Evolutionary conservation across 2,113 vertebrate genomes (phyloP).

Genomic region (Bucco capensis): DNA sequence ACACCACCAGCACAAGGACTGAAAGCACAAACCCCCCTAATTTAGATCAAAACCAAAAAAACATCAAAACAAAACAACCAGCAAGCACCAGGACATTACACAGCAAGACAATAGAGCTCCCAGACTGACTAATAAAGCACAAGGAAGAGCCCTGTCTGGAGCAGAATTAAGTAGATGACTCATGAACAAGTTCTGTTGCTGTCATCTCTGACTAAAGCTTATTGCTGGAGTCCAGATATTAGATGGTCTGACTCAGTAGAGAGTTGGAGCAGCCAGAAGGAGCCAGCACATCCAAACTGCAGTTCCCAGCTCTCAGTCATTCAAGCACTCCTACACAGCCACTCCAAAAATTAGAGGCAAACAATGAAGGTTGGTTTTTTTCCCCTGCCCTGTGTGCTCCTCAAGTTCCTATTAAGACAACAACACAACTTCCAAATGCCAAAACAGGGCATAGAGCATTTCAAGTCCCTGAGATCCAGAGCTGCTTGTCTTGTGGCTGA

Average conservation of each 20-base stretch:
- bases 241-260: neutral
- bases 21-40: neutral
- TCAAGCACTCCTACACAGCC: neutral
- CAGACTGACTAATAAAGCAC: neutral
- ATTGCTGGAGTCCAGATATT: neutral
- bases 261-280: neutral
- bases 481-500: neutral
- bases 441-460: neutral
- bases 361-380: too few relatives aligned
- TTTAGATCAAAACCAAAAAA: neutral
- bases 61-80: neutral
- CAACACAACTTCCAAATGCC: neutral
- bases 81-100: neutral
- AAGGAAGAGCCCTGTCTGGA: conserved; percentile 36
- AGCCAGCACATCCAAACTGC: neutral
- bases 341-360: neutral
- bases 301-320: neutral
- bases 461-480: neutral
- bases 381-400: neutral
- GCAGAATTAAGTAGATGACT: conserved; percentile 1
- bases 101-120: neutral
- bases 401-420: neutral
- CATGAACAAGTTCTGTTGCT: neutral
- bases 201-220: conserved; percentile 33
- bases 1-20: neutral